Evolutionary conservation across 2,888 invertebrate species (phyloP).

Genomic region (Gymnocheta viridis): DNA sequence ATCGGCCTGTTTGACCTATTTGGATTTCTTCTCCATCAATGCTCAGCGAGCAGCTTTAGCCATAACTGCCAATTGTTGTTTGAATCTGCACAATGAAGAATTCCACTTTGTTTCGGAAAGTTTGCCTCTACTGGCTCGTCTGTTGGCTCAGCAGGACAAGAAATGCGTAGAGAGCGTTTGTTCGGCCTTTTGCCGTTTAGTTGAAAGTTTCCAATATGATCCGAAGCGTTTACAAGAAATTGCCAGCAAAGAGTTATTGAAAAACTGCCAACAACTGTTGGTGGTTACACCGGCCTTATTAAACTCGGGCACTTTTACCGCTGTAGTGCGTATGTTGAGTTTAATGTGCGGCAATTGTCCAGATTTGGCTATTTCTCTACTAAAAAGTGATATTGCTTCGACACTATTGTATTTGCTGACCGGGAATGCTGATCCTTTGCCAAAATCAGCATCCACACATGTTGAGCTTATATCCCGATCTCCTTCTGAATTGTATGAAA

Average conservation of each 20-base stretch:
- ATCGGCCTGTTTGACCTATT: slow-evolving; percentile 96
- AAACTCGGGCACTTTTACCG: slow-evolving; percentile 97
- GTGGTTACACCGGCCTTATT: slow-evolving; percentile 97
- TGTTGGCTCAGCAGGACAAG: slow-evolving; percentile 94
- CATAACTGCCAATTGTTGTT: slow-evolving; percentile 98
- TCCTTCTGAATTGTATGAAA: slow-evolving; percentile 98
- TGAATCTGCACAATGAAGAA: slow-evolving; percentile 95
- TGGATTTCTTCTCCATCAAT: slow-evolving; percentile 99
- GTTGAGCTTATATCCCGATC: slow-evolving; percentile 94
- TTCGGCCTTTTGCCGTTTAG: slow-evolving; percentile 96
- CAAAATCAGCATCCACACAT: slow-evolving; percentile 81
- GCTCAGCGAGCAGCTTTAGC: slow-evolving; percentile 98
- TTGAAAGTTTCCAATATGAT: slow-evolving; percentile 97
- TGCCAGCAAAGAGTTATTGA: slow-evolving; percentile 92
- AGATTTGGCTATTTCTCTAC: slow-evolving; percentile 93
- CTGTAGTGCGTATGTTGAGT: slow-evolving; percentile 97
- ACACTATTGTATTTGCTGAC: slow-evolving; percentile 96
- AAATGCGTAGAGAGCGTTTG: slow-evolving; percentile 99
- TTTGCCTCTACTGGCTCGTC: slow-evolving; percentile 90
- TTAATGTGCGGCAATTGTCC: slow-evolving; percentile 98
- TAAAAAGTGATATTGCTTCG: slow-evolving; percentile 97
- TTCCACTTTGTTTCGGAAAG: slow-evolving; percentile 96
- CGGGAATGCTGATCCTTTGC: slow-evolving; percentile 87
- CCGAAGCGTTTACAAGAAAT: slow-evolving; percentile 95
- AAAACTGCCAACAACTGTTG: slow-evolving; percentile 95